These are phyloP conservation scores for Xenopus petersii DNA, from an alignment of 2,797 vertebrate genomes.

Conservation along the genomic window DNA sequence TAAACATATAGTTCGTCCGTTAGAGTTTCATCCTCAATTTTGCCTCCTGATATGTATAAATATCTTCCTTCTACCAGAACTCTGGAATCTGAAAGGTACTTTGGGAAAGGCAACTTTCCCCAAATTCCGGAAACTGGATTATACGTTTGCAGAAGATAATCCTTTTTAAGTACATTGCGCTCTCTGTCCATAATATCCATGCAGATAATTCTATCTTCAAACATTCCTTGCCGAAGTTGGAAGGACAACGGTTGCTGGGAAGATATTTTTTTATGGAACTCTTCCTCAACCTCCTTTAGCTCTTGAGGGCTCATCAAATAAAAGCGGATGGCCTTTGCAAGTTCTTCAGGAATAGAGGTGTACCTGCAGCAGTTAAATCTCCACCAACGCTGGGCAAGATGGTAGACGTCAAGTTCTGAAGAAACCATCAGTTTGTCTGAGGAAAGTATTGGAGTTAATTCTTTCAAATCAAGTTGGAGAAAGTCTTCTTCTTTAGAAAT, in stretches of 20 bases:
- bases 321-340: slow-evolving; percentile 28
- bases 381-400: slow-evolving; percentile 75
- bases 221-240: slow-evolving; percentile 78
- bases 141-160: slow-evolving; percentile 54
- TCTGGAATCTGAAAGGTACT: slow-evolving; percentile 70
- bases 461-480: slow-evolving; percentile 72
- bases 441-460: slow-evolving; percentile 71
- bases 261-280: slow-evolving; percentile 59
- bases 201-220: slow-evolving; percentile 78
- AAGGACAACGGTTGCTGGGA: slow-evolving; percentile 58
- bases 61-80: slow-evolving; percentile 70
- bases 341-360: slow-evolving; percentile 10
- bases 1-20: slow-evolving; percentile 73
- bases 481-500: slow-evolving; percentile 74
- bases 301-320: slow-evolving; percentile 24
- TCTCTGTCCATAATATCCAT: slow-evolving; percentile 78
- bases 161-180: slow-evolving; percentile 58
- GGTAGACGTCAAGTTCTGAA: slow-evolving; percentile 73
- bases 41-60: slow-evolving; percentile 75
- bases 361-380: slow-evolving; percentile 23
- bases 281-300: slow-evolving; percentile 22
- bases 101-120: slow-evolving; percentile 74
- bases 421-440: slow-evolving; percentile 75
- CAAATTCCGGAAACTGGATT: slow-evolving; percentile 59
- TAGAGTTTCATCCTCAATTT: slow-evolving; percentile 68